A percentile compares a stretch with the other conserved stretches of the same genome.
Conservation (phyloP, 2,797 vertebrate genomes). For the Oreochromis grahami region DNA sequence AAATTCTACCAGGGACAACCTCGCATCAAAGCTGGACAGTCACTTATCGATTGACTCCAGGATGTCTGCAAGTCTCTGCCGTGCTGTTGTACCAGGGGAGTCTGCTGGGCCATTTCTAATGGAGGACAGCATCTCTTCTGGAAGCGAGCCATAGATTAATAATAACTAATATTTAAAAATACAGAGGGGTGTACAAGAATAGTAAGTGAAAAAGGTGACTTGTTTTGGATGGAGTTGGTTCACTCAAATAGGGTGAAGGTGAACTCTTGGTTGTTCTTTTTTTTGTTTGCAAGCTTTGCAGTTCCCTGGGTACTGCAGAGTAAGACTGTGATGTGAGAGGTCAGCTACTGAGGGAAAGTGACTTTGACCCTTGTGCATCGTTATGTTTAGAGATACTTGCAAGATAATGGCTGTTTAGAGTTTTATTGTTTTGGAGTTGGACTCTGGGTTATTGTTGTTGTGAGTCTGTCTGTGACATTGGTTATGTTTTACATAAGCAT, state of each 20-base stretch:
- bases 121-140: not conserved
- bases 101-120: not conserved
- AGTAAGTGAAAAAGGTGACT: not conserved
- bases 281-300: not conserved
- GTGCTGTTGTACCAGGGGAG: not conserved
- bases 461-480: not conserved
- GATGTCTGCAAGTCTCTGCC: not conserved
- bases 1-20: not conserved
- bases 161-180: not conserved
- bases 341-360: not conserved
- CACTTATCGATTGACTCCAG: not conserved
- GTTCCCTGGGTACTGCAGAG: not conserved
- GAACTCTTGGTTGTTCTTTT: not conserved
- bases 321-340: not conserved
- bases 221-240: not conserved
- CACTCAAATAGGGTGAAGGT: not conserved
- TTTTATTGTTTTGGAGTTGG: not conserved
- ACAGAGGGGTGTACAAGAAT: not conserved
- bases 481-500: not conserved
- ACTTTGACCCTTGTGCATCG: not conserved
- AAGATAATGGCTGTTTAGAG: not conserved
- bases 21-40: not conserved
- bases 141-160: not conserved
- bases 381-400: not conserved
- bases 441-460: not conserved